Evolutionary conservation across 2,113 vertebrate species (phyloP).

Genomic region (Hippoglossus stenolepis): DNA sequence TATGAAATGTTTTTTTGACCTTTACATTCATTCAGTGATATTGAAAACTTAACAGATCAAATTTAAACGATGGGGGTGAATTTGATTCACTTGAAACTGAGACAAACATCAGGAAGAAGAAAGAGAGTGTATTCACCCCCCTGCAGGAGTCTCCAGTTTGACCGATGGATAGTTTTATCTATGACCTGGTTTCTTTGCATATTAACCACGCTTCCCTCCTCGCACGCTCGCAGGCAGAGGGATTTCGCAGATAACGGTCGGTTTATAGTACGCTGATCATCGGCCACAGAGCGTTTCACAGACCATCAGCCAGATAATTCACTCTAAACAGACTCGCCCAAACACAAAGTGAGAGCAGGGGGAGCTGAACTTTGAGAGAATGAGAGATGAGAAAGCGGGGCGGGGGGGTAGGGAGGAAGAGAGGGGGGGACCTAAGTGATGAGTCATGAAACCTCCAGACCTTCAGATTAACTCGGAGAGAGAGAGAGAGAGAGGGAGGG

Average conservation of each 20-base stretch:
- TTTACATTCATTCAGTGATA: neutral
- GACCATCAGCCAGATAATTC: constrained; percentile 67
- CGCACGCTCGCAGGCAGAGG: constrained; percentile 46
- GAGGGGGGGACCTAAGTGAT: constrained; percentile 9
- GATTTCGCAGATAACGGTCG: constrained; percentile 78
- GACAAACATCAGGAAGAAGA: neutral
- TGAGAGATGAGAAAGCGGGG: neutral
- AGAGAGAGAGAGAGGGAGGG: neutral
- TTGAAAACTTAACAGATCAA: neutral
- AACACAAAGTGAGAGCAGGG: constrained; percentile 29
- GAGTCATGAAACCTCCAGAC: constrained; percentile 38
- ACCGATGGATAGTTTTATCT: constrained; percentile 67
- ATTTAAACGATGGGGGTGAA: constrained; percentile 1
- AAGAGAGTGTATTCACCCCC: neutral
- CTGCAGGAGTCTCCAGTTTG: constrained; percentile 49
- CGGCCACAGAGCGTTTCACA: constrained; percentile 70
- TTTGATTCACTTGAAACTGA: neutral
- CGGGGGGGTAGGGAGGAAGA: neutral
- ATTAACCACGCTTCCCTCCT: constrained; percentile 70
- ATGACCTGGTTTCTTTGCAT: constrained; percentile 78
- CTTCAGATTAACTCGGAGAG: constrained; percentile 17
- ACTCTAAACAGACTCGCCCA: constrained; percentile 61
- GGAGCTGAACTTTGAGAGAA: constrained; percentile 27
- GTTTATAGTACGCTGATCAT: constrained; percentile 72
- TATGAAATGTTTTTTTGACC: neutral